These are phyloP conservation scores for Lichenostomus cassidix DNA, from an alignment of 2,113 vertebrate genomes.

Conservation along the genomic window DNA sequence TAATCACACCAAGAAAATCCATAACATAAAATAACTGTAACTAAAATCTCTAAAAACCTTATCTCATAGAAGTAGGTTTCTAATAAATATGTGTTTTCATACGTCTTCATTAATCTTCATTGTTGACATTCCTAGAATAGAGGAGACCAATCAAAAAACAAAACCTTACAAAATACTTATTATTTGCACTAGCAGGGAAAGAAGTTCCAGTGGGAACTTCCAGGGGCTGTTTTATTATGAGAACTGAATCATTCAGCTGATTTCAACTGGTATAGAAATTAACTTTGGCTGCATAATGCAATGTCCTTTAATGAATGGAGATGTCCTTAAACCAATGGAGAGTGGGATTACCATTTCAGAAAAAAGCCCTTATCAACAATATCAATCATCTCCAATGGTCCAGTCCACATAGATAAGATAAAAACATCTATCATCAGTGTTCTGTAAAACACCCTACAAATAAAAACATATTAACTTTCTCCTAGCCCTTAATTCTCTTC, in stretches of 20 bases:
- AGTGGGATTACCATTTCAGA: background rate
- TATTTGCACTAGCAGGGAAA: background rate
- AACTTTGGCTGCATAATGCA: accelerated
- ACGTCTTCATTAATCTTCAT: background rate
- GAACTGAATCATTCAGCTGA: background rate
- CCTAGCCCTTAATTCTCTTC: background rate
- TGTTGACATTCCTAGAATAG: background rate
- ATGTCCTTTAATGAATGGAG: background rate
- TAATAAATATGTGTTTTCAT: slow-evolving; percentile 8
- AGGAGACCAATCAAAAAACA: background rate
- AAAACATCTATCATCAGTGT: background rate
- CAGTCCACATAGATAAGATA: background rate
- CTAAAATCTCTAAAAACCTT: background rate
- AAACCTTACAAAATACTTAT: background rate
- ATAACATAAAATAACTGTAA: background rate
- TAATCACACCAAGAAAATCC: background rate
- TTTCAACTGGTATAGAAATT: background rate
- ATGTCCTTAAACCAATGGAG: accelerated
- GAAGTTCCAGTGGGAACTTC: background rate
- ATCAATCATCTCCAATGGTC: background rate
- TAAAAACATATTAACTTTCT: background rate
- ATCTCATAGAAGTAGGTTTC: background rate
- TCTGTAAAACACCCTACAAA: background rate
- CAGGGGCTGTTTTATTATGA: background rate
- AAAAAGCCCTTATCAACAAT: background rate